Conservation (phyloP, 92 coral and sea anemone species). For the Scolanthus callimorphus region DNA sequence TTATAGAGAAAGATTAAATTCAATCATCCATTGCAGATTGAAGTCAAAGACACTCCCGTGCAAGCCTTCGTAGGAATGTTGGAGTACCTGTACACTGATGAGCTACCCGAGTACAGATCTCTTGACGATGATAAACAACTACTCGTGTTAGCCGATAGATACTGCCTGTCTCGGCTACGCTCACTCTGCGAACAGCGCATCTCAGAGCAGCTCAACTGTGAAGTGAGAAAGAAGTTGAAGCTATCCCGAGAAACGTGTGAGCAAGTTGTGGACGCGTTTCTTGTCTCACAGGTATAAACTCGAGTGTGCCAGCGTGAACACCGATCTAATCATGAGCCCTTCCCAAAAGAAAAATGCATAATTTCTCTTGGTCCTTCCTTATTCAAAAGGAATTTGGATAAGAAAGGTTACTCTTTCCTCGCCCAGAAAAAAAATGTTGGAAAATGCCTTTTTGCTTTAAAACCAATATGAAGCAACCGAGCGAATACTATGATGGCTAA, state of each 20-base stretch:
- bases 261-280: constrained; percentile 39
- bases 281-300: constrained; percentile 68
- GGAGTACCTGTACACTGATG: constrained; percentile 72
- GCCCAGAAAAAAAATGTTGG: no score
- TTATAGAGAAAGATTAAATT: no score
- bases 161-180: constrained; percentile 63
- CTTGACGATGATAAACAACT: constrained; percentile 50
- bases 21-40: constrained; percentile 38
- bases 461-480: no score
- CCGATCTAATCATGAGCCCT: no score
- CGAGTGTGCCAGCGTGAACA: no score
- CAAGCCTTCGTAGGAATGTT: constrained; percentile 58
- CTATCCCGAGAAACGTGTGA: constrained; percentile 38
- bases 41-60: constrained; percentile 51
- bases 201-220: constrained; percentile 26
- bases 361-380: no score
- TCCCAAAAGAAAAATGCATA: no score
- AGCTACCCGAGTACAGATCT: constrained; percentile 31
- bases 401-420: no score
- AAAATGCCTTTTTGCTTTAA: no score
- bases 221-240: constrained; percentile 31
- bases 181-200: constrained; percentile 66
- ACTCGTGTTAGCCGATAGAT: constrained; percentile 72
- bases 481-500: no score
- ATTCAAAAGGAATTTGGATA: no score